Evolutionary conservation across 2,797 vertebrate genomes (phyloP).

Genomic region (Octomys mimax): DNA sequence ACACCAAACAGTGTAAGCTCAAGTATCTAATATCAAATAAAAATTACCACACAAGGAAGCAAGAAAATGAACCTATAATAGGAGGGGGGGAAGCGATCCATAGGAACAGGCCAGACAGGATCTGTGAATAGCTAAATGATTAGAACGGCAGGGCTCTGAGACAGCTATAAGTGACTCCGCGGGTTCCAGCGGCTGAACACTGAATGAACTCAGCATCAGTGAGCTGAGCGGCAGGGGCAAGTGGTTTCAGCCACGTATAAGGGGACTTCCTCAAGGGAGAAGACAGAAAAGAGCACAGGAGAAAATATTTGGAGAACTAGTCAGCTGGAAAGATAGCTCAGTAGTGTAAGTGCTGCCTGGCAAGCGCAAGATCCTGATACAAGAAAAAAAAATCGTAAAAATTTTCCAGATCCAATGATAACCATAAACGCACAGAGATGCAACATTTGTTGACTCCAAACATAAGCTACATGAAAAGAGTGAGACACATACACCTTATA

Average conservation of each 20-base stretch:
- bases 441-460: not conserved
- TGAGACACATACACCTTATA: not conserved
- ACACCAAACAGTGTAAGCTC: not conserved
- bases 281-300: not conserved
- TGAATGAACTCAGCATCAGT: not conserved
- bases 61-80: not conserved
- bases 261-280: not conserved
- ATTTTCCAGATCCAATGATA: not conserved
- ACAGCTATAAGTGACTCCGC: not conserved
- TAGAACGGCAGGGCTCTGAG: not conserved
- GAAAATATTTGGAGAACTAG: not conserved
- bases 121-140: not conserved
- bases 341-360: no score
- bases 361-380: no score
- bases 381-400: no score
- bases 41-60: not conserved
- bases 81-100: not conserved
- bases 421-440: not conserved
- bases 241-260: not conserved
- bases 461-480: not conserved
- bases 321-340: no score
- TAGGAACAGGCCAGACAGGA: not conserved
- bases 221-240: not conserved
- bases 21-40: slow-evolving; percentile 25
- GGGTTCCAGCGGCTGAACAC: not conserved